phyloP scores from a whole-genome alignment of 2,888 invertebrate species.

The Chrysomela aeneicollis region DNA sequence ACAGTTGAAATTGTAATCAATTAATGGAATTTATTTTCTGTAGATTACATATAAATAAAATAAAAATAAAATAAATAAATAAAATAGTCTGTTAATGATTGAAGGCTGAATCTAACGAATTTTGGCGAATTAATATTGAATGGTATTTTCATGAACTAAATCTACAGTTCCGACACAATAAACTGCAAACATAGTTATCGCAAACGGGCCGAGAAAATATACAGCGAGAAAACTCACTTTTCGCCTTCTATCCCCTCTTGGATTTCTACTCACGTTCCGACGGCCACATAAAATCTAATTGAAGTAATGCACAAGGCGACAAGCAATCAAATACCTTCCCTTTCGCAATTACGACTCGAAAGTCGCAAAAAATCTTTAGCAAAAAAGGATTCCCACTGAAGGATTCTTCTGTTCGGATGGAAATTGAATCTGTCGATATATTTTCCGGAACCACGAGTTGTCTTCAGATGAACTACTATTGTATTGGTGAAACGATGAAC shows the following conservation, averaged over 20 bases:
- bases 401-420: too few relatives aligned
- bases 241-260: constrained; percentile 15
- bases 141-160: too few relatives aligned
- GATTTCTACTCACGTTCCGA: constrained; percentile 49
- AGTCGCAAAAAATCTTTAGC: constrained; percentile 9
- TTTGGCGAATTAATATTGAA: too few relatives aligned
- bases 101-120: too few relatives aligned
- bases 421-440: background rate
- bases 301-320: constrained; percentile 51
- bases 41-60: too few relatives aligned
- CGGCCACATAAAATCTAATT: constrained; percentile 53
- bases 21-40: too few relatives aligned
- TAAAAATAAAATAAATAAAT: too few relatives aligned
- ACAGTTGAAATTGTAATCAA: too few relatives aligned
- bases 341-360: constrained; percentile 39
- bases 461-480: too few relatives aligned
- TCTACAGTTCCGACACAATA: background rate
- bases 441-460: background rate
- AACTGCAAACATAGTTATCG: background rate
- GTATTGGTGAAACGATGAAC: too few relatives aligned
- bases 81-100: too few relatives aligned
- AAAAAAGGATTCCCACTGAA: background rate
- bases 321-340: constrained; percentile 47
- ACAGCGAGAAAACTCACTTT: constrained; percentile 15
- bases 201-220: background rate